Evolutionary conservation across 2,888 invertebrate genomes (phyloP), one percentile per base, ranked within the genome.

Genomic region (Drosophila quinaria): DNA sequence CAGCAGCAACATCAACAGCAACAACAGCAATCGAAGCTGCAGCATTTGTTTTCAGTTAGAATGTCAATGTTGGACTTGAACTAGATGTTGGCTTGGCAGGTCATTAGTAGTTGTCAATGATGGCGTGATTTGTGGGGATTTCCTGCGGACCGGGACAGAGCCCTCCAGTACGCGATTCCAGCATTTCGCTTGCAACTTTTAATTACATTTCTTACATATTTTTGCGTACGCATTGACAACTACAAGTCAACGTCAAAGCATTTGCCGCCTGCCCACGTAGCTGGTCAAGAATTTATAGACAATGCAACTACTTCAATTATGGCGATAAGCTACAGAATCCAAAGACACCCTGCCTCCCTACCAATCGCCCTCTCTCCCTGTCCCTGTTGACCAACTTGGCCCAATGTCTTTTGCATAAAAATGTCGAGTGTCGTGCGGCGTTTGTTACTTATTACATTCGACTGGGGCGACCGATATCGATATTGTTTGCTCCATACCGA

Each of bases 281-380:
- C 52, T 58, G 77, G 25, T n/a, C 44, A 83, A 68, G 81, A 86
- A 90, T 86, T 86, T 86, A 86, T 90, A 79, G 86, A 90, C 86
- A 86, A 77, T 88, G 81, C 89, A 52, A 86, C 90, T 90, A 80
- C 89, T 83, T 86, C 90, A 86, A 86, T 86, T 86, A 90, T 87
- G 79, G 74, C 80, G 86, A 86, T 86, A 86, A 86, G 78, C 22
- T 33, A 37, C 56, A 49, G 47, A 39, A 64, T 49, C 71, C 41
- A 29, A 22, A 33, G 15, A 29, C 41, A 39, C 55, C 46, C 39
- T 41, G 19, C 55, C 49, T 22, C n/a, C 19, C 54, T 17, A 11
- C 33, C 31, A 22, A 5, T 15, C 15, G 8, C 29, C 39, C 2
- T 1, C 9, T 3, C 2, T 15, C 13, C 4, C 11, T 42, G 1